These are phyloP conservation scores for Drosophila setosimentum DNA, from an alignment of 2,888 invertebrate species.

Conservation along the genomic window DNA sequence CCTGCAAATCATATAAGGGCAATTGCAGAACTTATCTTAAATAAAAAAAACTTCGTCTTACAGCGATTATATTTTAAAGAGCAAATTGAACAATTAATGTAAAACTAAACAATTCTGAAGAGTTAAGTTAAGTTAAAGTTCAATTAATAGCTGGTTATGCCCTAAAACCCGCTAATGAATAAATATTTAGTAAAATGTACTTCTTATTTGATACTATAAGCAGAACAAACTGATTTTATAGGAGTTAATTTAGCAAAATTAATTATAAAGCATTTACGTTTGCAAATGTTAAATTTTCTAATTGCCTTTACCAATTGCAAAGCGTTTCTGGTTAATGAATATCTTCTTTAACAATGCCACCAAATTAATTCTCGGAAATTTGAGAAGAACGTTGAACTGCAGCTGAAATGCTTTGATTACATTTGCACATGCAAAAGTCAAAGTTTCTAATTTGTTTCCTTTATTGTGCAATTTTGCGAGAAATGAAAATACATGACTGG, in stretches of 20 bases:
- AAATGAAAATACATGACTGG: conserved; percentile 52
- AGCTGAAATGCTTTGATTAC: conserved; percentile 67
- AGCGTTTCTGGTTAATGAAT: neutral
- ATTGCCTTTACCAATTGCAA: neutral
- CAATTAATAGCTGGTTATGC: neutral
- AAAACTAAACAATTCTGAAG: neutral
- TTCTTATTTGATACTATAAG: neutral
- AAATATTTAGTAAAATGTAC: neutral
- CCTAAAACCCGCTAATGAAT: accelerated
- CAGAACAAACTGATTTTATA: neutral
- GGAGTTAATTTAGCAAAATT: neutral
- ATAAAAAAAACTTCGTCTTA: neutral
- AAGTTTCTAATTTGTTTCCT: conserved; percentile 24
- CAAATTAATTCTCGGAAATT: conserved; percentile 36
- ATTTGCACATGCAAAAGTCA: conserved; percentile 55
- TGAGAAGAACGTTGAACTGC: conserved; percentile 37
- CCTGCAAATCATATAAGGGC: neutral
- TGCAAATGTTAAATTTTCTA: neutral
- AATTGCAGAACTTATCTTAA: neutral
- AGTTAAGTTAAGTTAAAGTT: neutral
- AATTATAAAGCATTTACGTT: too few species aligned
- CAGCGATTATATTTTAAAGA: too few species aligned
- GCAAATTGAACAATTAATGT: too few species aligned
- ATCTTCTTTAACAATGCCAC: neutral
- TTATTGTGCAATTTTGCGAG: conserved; percentile 8